These are phyloP conservation scores for Drosophila melanocephala DNA, from an alignment of 2,888 invertebrate species.

Conservation along the genomic window DNA sequence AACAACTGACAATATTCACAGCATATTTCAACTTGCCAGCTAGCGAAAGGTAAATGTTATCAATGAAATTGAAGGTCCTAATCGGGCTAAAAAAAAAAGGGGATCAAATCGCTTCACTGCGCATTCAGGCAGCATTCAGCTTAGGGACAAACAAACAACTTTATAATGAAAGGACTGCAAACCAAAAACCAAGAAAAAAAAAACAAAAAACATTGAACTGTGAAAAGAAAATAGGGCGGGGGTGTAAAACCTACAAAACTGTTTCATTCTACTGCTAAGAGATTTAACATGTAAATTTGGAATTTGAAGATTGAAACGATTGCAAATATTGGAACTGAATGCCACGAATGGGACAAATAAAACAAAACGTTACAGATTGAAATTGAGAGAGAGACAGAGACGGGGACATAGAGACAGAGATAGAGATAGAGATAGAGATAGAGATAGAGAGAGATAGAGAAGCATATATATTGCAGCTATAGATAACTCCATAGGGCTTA, in stretches of 20 bases:
- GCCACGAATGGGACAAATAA: not conserved
- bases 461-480: not conserved
- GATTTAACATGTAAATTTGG: conserved; percentile 15
- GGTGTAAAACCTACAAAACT: conserved; percentile 5
- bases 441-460: not conserved
- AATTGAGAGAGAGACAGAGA: not conserved
- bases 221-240: not conserved
- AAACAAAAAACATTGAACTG: not conserved
- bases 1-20: conserved; percentile 2
- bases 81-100: not conserved
- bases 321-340: conserved; percentile 1
- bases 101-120: conserved; percentile 4
- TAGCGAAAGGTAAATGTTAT: not conserved
- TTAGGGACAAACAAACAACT: conserved; percentile 3
- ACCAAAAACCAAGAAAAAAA: not conserved
- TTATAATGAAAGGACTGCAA: conserved; percentile 5
- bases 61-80: conserved; percentile 1
- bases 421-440: not conserved
- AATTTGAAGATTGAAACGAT: conserved; percentile 1
- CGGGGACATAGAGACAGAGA: not conserved
- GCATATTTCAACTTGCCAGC: not conserved
- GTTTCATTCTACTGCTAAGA: not conserved
- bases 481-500: conserved; percentile 6
- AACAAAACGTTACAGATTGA: not conserved
- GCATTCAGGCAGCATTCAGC: conserved; percentile 4